A percentile compares a stretch with the other conserved stretches of the same genome.
These are phyloP conservation scores for Melipona quadrifasciata DNA, from an alignment of 1,140 invertebrate genomes.

Conservation along the genomic window DNA sequence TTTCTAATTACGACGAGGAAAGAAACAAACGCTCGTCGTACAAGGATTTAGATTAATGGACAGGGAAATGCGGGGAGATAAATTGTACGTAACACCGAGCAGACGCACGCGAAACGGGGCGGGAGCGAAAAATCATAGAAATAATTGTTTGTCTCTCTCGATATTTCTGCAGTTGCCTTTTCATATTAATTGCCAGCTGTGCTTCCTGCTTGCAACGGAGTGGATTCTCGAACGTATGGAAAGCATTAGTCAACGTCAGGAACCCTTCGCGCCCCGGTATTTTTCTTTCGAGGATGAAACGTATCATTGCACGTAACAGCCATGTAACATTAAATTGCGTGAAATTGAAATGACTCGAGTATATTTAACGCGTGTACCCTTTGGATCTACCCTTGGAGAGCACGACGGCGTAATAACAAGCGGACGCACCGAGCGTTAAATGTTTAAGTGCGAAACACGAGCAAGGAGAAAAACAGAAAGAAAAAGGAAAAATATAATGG, in stretches of 20 bases:
- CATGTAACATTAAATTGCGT: background rate
- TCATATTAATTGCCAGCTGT: background rate
- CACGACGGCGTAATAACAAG: background rate
- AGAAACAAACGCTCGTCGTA: background rate
- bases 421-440: background rate
- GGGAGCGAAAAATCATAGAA: background rate
- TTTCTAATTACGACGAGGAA: background rate
- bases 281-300: background rate
- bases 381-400: background rate
- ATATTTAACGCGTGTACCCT: constrained; percentile 2
- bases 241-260: background rate
- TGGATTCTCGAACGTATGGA: background rate
- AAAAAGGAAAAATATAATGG: background rate
- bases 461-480: background rate
- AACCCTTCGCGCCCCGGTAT: background rate
- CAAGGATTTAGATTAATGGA: background rate
- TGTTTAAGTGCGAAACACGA: background rate
- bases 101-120: background rate
- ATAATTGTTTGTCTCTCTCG: background rate
- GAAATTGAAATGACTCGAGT: background rate
- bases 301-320: background rate
- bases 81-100: background rate
- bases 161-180: too few relatives aligned
- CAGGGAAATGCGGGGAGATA: background rate
- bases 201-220: too few relatives aligned